These are phyloP conservation scores for Sturnira hondurensis DNA, from an alignment of 2,113 vertebrate genomes.

Conservation along the genomic window DNA sequence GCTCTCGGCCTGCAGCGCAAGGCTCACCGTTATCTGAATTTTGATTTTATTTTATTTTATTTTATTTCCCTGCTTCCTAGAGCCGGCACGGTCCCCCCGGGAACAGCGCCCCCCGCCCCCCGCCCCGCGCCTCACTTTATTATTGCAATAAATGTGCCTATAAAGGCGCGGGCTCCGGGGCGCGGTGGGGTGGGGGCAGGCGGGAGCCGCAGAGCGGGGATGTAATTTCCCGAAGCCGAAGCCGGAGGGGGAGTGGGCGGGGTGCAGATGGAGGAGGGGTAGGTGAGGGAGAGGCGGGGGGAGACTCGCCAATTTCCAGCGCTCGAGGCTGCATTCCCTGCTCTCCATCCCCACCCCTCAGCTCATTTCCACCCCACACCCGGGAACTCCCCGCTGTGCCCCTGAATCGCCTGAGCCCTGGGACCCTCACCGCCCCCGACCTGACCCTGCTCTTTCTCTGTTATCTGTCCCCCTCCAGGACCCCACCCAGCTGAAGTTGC, in stretches of 20 bases:
- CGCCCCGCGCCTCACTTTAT: slow-evolving; percentile 75
- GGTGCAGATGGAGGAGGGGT: slow-evolving; percentile 63
- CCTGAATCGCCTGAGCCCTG: background rate
- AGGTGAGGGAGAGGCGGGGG: slow-evolving; percentile 29
- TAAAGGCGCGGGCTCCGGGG: slow-evolving; percentile 74
- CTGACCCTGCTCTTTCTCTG: background rate
- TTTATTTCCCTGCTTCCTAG: slow-evolving; percentile 76
- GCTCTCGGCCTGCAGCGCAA: slow-evolving; percentile 58
- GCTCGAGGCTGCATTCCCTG: background rate
- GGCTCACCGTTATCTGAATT: slow-evolving; percentile 78
- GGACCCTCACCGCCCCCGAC: background rate
- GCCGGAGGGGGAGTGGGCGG: slow-evolving; percentile 65
- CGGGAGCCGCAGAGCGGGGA: slow-evolving; percentile 47
- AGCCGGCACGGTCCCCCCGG: slow-evolving; percentile 70
- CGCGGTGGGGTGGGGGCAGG: background rate
- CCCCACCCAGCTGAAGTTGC: background rate
- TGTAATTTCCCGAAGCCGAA: slow-evolving; percentile 75
- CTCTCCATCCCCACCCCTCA: background rate
- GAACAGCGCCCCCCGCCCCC: slow-evolving; percentile 67
- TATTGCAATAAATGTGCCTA: slow-evolving; percentile 79
- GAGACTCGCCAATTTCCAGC: slow-evolving; percentile 48
- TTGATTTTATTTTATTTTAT: slow-evolving; percentile 78
- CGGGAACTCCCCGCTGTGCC: background rate
- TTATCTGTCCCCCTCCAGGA: background rate
- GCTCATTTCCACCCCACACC: background rate